Conservation (phyloP, 2,888 invertebrate species). For the Cremastinae sp. region DNA sequence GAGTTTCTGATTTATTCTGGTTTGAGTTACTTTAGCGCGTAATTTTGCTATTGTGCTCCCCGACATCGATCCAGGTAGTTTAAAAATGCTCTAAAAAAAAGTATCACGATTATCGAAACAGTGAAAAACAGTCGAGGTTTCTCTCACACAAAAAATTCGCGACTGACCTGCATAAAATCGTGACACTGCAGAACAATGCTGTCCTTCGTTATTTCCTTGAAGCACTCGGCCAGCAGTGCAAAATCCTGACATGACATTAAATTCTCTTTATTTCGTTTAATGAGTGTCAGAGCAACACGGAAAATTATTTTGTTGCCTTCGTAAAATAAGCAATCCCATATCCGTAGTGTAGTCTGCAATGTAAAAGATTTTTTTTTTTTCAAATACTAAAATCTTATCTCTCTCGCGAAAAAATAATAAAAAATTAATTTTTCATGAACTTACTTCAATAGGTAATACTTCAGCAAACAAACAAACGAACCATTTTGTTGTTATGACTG, state of each 20-base stretch:
- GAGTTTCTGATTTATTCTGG: conserved; percentile 81
- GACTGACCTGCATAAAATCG: conserved; percentile 90
- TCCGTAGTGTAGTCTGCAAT: conserved; percentile 90
- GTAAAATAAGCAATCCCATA: conserved; percentile 97
- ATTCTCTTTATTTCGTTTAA: conserved; percentile 86
- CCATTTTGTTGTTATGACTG: conserved; percentile 96
- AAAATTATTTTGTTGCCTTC: conserved; percentile 97
- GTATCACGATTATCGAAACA: conserved; percentile 14
- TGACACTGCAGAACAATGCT: conserved; percentile 92
- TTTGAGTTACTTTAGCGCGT: conserved; percentile 83
- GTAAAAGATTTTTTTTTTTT: conserved; percentile 2
- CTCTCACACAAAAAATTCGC: conserved; percentile 42
- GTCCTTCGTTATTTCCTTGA: conserved; percentile 90
- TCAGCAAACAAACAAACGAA: conserved; percentile 97
- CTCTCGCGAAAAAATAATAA: neutral
- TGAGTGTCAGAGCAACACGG: conserved; percentile 92
- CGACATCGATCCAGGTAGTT: conserved; percentile 89
- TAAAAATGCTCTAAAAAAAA: conserved; percentile 88
- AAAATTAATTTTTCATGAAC: conserved; percentile 18
- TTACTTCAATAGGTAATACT: conserved; percentile 93
- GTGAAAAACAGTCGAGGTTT: neutral
- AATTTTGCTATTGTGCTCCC: conserved; percentile 85
- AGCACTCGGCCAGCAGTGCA: conserved; percentile 89
- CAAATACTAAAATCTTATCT: neutral
- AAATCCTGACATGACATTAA: conserved; percentile 91